Evolutionary conservation across 1,140 invertebrate species (phyloP).

Genomic region (Drosophila paulistorum): DNA sequence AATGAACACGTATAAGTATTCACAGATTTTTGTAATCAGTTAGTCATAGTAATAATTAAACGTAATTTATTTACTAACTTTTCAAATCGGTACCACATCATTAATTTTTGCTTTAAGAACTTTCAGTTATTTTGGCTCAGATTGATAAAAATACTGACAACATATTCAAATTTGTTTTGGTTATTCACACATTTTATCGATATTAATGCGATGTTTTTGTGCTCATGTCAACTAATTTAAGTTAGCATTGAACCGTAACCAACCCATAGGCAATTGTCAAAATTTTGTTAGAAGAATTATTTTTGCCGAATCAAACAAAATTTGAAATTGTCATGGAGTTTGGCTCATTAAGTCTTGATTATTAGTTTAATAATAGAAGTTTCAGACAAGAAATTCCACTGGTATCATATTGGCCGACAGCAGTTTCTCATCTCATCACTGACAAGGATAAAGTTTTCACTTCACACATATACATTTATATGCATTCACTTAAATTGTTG

Average conservation of each 20-base stretch:
- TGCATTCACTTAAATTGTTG: constrained; percentile 45
- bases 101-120: no score
- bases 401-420: constrained; percentile 45
- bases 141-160: no score
- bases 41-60: no score
- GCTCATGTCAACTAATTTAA: neutral
- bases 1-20: no score
- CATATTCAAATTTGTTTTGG: no score
- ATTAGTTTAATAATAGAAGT: constrained; percentile 48
- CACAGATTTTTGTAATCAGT: no score
- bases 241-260: neutral
- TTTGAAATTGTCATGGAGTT: constrained; percentile 16
- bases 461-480: constrained; percentile 12
- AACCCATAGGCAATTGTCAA: neutral
- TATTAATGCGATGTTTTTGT: no score
- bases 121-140: no score
- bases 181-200: no score
- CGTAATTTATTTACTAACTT: no score
- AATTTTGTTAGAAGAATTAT: neutral
- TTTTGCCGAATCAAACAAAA: neutral
- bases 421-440: constrained; percentile 31
- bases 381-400: constrained; percentile 40
- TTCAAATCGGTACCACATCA: no score
- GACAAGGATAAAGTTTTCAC: constrained; percentile 54
- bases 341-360: constrained; percentile 33